Base-by-base conservation (phyloP, 2,113 vertebrate species). In the Sula dactylatra region DNA sequence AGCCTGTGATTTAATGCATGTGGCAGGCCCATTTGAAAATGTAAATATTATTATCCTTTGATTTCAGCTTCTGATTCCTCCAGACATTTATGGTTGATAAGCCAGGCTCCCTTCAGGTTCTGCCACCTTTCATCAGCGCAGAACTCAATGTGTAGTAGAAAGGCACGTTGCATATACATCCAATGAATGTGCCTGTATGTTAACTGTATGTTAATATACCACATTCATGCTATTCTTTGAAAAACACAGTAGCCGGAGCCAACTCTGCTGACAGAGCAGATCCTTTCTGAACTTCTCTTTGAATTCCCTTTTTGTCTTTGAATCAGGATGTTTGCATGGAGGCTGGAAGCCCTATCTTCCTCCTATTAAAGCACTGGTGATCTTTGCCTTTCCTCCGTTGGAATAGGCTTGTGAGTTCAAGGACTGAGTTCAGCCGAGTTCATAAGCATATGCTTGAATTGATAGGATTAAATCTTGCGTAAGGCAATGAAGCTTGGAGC, bases 1-100 rank as follows among this genome's bases (percentile, higher is more conserved):
- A 85, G 56, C 64, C 59, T 88, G 34, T 50, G 36, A 79, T 93
- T 90, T 67, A 76, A 86, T 65, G 66, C 72, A 73, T 0, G 0
- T 73, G 83, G 72, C 72, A 82, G 29, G 34, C 44, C 66, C 76
- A 88, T 94, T 96, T 95, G 94, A 93, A 97, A 95, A 82, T 78
- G 70, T 71, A 90, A 88, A 92, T 95, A 94, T 72, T 93, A 76
- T 95, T 97, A 93, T 65, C 59, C 70, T 94, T 90, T 94, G 88
- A 96, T 95, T 97, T 92, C 15, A n/a, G 70, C 61, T 88, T 87
- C 82, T 69, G 80, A 96, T 95, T 73, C 44, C 72, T 88, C 70
- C 96, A 96, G 77, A 83, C 26, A 10, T 92, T 93, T 80, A 69
- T 49, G 71, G 70, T 77, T 85, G 94, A 89, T 95, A 93, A 97